Evolutionary conservation across 2,888 invertebrate species (phyloP), one percentile per base, ranked within the genome.

Genomic region (Chouioia cunea): DNA sequence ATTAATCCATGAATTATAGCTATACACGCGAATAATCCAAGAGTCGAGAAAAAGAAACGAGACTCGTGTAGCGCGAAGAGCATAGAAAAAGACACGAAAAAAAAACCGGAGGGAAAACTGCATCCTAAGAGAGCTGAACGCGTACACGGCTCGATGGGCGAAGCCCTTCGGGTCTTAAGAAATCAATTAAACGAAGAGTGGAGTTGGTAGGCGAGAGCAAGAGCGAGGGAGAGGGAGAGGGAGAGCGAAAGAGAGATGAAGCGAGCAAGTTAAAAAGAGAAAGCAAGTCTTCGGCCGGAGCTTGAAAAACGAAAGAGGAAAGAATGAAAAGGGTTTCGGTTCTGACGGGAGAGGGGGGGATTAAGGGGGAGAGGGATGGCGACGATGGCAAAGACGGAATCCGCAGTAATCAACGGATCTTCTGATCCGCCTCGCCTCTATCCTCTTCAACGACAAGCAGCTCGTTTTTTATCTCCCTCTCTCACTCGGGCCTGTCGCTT

Each of bases 81-180:
- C 10, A 22, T 54, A 22, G 54, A 62, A 53, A 59, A 54, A 47
- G 52, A 74, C 67, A 74, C 22, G 65, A 63, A 73, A 73, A 63
- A n/a, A 73, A 70, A 75, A 75, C 36, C 48, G 57, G 65, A 67
- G 70, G 56, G 68, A 75, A 73, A 76, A 76, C 77, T 80, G 80
- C 80, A 80, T 79, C 77, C 78, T 66, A 69, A 69, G 73, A 70
- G 68, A 36, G 36, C 36, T 36, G 36, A 36, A 36, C 36, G 10
- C 36, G 36, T 36, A 36, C 36, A 36, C 36, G 36, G 36, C 36
- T 36, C 36, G 36, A 36, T 36, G 77, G 78, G 77, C 77, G 78
- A 82, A 79, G 81, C 80, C 83, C 82, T 82, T 82, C 81, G 82
- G 82, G 83, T 83, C 83, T 83, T 83, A 79, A 80, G 80, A 80